These are phyloP conservation scores for Drosophila sp. DNA, from an alignment of 1,140 invertebrate genomes.

Conservation along the genomic window DNA sequence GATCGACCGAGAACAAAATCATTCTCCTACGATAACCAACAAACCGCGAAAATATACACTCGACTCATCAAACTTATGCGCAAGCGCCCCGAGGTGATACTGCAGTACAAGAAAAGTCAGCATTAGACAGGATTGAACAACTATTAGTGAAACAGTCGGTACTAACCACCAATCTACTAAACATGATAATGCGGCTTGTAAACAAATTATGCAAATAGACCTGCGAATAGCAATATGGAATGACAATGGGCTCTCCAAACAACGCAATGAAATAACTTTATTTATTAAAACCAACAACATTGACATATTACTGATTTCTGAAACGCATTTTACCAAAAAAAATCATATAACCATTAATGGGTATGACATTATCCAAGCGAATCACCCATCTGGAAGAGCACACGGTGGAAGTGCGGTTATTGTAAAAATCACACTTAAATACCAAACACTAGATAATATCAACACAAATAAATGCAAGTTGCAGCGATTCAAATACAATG, in stretches of 20 bases:
- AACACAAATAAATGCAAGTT: not conserved
- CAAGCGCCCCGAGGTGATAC: no score
- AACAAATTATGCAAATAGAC: not conserved
- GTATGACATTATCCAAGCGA: not conserved
- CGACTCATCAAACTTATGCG: no score
- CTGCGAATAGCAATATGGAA: not conserved
- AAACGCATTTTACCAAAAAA: not conserved
- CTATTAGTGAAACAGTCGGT: not conserved
- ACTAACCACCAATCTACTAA: not conserved
- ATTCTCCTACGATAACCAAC: not conserved
- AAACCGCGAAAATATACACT: no score
- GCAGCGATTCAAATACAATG: no score
- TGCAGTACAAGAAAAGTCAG: no score
- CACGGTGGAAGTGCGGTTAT: not conserved
- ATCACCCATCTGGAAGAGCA: not conserved
- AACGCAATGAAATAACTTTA: not conserved
- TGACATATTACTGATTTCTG: not conserved
- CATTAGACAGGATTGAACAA: not conserved
- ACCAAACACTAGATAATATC: no score
- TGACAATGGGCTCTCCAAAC: not conserved
- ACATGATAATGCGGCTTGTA: no score
- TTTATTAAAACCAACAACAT: not conserved
- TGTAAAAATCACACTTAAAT: not conserved
- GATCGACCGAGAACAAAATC: not conserved
- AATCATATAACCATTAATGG: not conserved